A percentile compares a stretch with the other conserved stretches of the same genome.
These are phyloP conservation scores for Actinia tenebrosa DNA, from an alignment of 64 coral and sea anemone genomes.

Conservation along the genomic window DNA sequence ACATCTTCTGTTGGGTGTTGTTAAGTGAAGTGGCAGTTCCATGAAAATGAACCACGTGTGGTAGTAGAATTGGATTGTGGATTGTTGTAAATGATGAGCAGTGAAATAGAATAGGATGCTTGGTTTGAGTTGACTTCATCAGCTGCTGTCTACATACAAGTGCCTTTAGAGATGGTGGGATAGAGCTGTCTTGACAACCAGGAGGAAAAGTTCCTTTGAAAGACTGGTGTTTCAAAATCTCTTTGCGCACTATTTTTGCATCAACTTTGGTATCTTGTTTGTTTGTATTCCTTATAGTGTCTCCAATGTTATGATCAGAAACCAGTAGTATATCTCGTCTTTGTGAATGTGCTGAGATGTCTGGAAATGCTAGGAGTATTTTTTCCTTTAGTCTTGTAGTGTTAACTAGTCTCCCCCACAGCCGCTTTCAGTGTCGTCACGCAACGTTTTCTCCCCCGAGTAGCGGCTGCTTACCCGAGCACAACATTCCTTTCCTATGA, in stretches of 20 bases:
- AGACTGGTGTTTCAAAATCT: slow-evolving; percentile 33
- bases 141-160: slow-evolving; percentile 9
- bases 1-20: slow-evolving; percentile 16
- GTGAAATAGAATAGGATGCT: not conserved
- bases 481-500: too few relatives aligned
- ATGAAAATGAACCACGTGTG: slow-evolving; percentile 10
- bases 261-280: slow-evolving; percentile 19
- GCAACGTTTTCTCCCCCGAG: too few relatives aligned
- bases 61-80: slow-evolving; percentile 21
- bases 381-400: slow-evolving; percentile 40
- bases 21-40: slow-evolving; percentile 22
- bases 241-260: slow-evolving; percentile 19
- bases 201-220: slow-evolving; percentile 43
- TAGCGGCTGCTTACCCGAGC: too few relatives aligned
- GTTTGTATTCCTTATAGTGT: not conserved
- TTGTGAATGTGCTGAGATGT: slow-evolving; percentile 14
- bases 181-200: slow-evolving; percentile 33
- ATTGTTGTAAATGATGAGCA: not conserved
- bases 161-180: slow-evolving; percentile 15
- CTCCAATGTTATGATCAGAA: slow-evolving; percentile 8
- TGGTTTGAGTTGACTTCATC: not conserved
- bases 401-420: slow-evolving; percentile 15
- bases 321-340: slow-evolving; percentile 23
- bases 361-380: slow-evolving; percentile 21
- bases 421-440: too few relatives aligned